Base-by-base conservation (phyloP, 2,888 invertebrate genomes). In the Troides aeacus region DNA sequence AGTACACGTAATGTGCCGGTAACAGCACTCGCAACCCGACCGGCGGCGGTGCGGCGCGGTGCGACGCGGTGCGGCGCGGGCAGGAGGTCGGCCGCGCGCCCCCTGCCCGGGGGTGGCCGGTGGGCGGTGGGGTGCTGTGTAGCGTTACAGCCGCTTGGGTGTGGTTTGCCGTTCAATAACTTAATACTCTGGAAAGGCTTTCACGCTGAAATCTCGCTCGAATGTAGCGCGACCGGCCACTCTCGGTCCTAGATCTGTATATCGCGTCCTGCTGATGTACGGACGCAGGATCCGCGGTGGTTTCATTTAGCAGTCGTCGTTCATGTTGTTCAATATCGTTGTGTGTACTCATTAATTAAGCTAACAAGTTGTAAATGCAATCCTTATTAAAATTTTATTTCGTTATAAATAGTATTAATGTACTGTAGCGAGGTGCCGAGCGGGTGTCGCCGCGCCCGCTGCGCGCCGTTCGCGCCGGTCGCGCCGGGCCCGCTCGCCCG, bases 121-220 rank as follows among this genome's bases (percentile, higher is more conserved):
- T 21, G 21, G 21, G 21, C 21, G 21, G 21, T 21, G 81, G 78
- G 85, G 82, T 81, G 83, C 86, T 85, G 86, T 86, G 85, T 86
- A 86, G 83, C 84, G 88, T 89, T 88, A 89, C 90, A 89, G 86
- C 81, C 84, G 84, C 84, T 85, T 84, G 92, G 92, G 92, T 92
- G 92, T 92, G 92, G 92, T 92, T 92, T 92, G 92, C 92, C 92
- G 92, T 92, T 92, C 92, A 89, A 92, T 92, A 92, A 92, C 92
- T 91, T 92, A 91, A 92, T 92, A 92, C 92, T 88, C 89, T 89
- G 86, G 89, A 87, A 90, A 92, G 91, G 92, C 90, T 92, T 91
- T 90, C 91, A 89, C 85, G 89, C 87, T 92, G 87, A 92, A 92
- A 92, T 92, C 92, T 91, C 89, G 85, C 90, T 85, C 79, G 74